phyloP scores from a whole-genome alignment of 1,140 invertebrate species.

The Bacillus rossius region DNA sequence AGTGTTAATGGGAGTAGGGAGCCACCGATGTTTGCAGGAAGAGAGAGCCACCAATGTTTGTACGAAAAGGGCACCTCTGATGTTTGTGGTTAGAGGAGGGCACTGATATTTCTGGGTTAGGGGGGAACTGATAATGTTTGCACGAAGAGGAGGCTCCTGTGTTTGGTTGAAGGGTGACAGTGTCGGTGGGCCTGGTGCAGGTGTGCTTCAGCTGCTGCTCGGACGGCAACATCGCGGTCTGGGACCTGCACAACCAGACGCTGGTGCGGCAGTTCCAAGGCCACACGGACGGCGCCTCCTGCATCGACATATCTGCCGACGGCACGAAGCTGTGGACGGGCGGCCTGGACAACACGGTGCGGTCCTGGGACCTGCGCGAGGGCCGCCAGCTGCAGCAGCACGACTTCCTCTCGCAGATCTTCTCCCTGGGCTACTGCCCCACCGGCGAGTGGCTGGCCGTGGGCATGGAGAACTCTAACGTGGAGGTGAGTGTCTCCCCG shows the following conservation, averaged over 20 bases:
- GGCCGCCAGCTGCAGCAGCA: slow-evolving; percentile 84
- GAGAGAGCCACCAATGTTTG: no score
- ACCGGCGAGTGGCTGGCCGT: slow-evolving; percentile 97
- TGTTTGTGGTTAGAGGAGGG: no score
- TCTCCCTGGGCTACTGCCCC: slow-evolving; percentile 93
- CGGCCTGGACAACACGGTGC: slow-evolving; percentile 91
- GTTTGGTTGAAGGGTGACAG: no score
- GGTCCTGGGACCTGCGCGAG: slow-evolving; percentile 92
- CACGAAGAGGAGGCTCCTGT: no score
- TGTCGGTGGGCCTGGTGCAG: slow-evolving; percentile 22
- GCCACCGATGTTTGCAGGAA: no score
- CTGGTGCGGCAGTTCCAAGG: slow-evolving; percentile 89
- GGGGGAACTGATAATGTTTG: no score
- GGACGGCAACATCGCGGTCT: slow-evolving; percentile 95
- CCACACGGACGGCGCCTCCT: slow-evolving; percentile 94
- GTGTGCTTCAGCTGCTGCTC: slow-evolving; percentile 95
- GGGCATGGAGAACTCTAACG: slow-evolving; percentile 97
- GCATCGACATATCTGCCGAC: slow-evolving; percentile 94
- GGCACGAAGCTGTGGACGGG: slow-evolving; percentile 96
- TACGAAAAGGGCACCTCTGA: no score
- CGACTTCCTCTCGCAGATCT: slow-evolving; percentile 87
- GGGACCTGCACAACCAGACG: slow-evolving; percentile 93
- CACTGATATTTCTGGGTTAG: no score
- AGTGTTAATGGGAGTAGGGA: no score
- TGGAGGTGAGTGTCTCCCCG: slow-evolving; percentile 75